Evolutionary conservation across 1,140 invertebrate species (phyloP), one percentile per base, ranked within the genome.

Genomic region (Drosophila micromelanica): DNA sequence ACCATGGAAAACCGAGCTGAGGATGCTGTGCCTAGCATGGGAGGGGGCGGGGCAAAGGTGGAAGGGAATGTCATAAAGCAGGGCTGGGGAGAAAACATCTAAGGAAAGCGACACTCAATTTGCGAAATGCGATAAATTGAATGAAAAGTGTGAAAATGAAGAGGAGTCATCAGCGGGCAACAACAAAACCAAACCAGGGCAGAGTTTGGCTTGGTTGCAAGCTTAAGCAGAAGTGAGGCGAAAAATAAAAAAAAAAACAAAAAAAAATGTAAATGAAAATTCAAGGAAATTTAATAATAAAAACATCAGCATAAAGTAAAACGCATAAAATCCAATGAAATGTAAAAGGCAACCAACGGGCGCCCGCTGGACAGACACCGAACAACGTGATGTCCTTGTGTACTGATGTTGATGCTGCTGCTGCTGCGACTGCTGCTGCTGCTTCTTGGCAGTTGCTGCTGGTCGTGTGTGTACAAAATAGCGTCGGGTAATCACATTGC

Each of bases 321-420:
- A 89, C 84, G 84, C 84, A 87, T 87, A 89, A 87, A 87, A 87
- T 87, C 84, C 84, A 87, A 89, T 87, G 84, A 87, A 87, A 87
- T 82, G 84, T 89, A 89, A 89, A 87, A 87, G 69, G 56, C 46
- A 75, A 52, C 61, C 72, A 64, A 69, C 49, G 48, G 76, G 54
- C 71, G 62, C 62, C 65, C 60, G 59, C 82, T 78, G 78, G 78
- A 87, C 81, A 55, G 72, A 60, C 81, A n/a, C 56, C 61, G 61
- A 56, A 61, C 56, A 35, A 42, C 46, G 30, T 54, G 65, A 63
- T 77, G 65, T 79, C 55, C 76, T 72, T 63, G 56, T 20, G 15
- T 48, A 27, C 27, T 15, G 48, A 32, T 23, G 46, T 5, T 9
- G 7, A 37, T 56, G 43, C 17, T 38, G n/a, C 13, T 17, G 46